A percentile compares a stretch with the other conserved stretches of the same genome.
Evolutionary conservation across 2,113 vertebrate genomes (phyloP).

Genomic region (Australoheros scitulus): DNA sequence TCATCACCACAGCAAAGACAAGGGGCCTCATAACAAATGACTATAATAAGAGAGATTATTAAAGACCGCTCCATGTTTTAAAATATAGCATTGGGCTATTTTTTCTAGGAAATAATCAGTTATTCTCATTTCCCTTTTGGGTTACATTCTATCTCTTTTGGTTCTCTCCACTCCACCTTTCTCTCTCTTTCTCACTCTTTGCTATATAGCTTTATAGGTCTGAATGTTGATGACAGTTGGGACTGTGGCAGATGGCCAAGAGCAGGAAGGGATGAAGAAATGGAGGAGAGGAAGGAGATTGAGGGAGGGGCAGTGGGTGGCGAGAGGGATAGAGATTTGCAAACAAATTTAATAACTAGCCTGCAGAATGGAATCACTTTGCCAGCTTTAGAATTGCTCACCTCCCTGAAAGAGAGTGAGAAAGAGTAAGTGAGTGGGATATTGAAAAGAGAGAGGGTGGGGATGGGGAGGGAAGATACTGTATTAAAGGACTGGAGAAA

Average conservation of each 20-base stretch:
- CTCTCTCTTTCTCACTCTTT: constrained; percentile 8
- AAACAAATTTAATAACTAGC: constrained; percentile 82
- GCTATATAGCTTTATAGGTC: constrained; percentile 48
- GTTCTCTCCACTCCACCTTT: constrained; percentile 24
- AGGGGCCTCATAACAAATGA: constrained; percentile 43
- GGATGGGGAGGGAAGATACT: constrained; percentile 33
- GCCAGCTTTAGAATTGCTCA: constrained; percentile 66
- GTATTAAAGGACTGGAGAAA: constrained; percentile 60
- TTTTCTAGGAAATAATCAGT: constrained; percentile 57
- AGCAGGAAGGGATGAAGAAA: constrained; percentile 44
- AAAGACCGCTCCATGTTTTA: constrained; percentile 52
- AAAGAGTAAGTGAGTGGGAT: constrained; percentile 29
- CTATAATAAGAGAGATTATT: constrained; percentile 69
- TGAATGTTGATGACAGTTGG: constrained; percentile 71
- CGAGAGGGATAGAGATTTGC: constrained; percentile 70
- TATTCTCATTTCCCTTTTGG: constrained; percentile 40
- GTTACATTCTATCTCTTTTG: constrained; percentile 21
- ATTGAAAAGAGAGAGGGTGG: constrained; percentile 42
- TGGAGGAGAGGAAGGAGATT: constrained; percentile 25
- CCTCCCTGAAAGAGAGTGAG: constrained; percentile 62
- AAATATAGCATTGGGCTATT: constrained; percentile 54
- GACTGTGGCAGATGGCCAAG: constrained; percentile 39
- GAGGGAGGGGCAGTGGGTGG: constrained; percentile 24
- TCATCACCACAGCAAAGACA: constrained; percentile 10
- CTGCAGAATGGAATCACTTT: constrained; percentile 76